phyloP scores from a whole-genome alignment of 2,888 invertebrate genomes.

The Allygus modestus region DNA sequence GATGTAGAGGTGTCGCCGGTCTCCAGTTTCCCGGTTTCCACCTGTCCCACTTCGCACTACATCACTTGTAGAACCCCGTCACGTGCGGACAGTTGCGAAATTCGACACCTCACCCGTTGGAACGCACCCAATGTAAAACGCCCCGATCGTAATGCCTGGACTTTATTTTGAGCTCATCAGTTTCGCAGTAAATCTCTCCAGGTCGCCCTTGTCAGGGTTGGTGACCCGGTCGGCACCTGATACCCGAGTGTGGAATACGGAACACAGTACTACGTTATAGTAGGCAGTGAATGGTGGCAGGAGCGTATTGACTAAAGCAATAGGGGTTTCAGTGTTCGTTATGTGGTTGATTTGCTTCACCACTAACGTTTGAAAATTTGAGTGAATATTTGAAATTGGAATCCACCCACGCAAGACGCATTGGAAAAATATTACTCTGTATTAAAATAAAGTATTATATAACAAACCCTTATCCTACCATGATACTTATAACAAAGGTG shows the following conservation, averaged over 20 bases:
- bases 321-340: no score
- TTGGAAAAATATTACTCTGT: no score
- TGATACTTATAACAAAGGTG: no score
- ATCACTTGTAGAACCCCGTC: background rate
- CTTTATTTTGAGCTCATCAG: constrained; percentile 44
- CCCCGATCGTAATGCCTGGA: constrained; percentile 24
- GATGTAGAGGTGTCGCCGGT: background rate
- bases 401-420: no score
- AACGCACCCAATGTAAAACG: constrained; percentile 6
- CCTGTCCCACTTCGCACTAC: background rate
- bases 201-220: background rate
- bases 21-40: background rate
- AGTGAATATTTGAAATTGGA: no score
- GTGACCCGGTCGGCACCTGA: background rate
- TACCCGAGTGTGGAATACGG: background rate
- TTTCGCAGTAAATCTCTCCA: constrained; percentile 18
- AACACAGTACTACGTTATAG: no score
- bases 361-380: no score
- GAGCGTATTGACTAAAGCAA: no score
- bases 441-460: no score
- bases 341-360: no score
- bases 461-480: no score
- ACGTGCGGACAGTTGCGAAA: constrained; percentile 43
- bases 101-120: constrained; percentile 29
- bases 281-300: no score